Percentiles rank a stretch among this genome's conserved stretches.
phyloP scores from a whole-genome alignment of 2,888 invertebrate species.

The Patella ulyssiponensis region DNA sequence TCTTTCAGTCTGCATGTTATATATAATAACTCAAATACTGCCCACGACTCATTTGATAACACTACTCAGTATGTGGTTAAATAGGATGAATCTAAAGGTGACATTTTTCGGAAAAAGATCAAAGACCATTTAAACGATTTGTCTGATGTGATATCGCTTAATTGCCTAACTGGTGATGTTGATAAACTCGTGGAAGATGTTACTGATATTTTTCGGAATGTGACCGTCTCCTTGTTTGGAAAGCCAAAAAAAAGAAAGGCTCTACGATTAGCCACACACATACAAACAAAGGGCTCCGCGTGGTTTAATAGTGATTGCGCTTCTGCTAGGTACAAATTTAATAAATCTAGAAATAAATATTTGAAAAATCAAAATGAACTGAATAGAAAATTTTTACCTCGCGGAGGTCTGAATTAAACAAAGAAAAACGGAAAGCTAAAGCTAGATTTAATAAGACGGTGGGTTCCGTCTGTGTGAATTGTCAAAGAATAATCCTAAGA shows the following conservation, averaged over 20 bases:
- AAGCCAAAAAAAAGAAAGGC: background rate
- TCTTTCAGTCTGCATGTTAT: background rate
- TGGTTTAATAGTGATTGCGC: no score
- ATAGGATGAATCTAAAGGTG: background rate
- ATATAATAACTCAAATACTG: background rate
- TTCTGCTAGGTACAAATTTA: no score
- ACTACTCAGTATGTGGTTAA: background rate
- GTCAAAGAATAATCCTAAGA: background rate
- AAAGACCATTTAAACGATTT: background rate
- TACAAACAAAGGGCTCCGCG: no score
- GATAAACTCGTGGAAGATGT: background rate
- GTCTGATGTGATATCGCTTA: background rate
- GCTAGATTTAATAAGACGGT: background rate
- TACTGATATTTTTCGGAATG: background rate
- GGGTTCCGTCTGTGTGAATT: background rate
- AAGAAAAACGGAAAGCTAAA: conserved; percentile 1
- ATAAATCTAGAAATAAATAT: no score
- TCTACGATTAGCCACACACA: no score
- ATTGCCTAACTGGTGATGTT: background rate
- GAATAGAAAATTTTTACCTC: background rate
- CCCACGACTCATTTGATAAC: no score
- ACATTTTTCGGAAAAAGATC: background rate
- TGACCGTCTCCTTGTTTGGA: background rate
- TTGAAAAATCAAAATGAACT: no score
- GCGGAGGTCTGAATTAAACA: background rate